These are phyloP conservation scores for Hippopotamyrus pictus DNA, from an alignment of 2,797 vertebrate genomes.

Conservation along the genomic window DNA sequence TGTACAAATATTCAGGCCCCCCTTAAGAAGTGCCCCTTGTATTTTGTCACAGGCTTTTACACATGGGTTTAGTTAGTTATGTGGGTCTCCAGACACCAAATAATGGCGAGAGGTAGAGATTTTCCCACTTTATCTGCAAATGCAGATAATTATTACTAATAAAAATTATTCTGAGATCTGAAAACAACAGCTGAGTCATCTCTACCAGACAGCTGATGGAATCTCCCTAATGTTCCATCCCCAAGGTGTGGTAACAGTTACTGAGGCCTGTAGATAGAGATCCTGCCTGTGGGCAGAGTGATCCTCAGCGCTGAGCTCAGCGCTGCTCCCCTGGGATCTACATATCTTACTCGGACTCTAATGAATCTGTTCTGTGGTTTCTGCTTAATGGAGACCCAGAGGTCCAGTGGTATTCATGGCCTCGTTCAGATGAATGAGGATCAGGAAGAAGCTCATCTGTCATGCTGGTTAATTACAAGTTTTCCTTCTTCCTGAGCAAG, in stretches of 20 bases:
- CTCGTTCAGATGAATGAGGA: not conserved
- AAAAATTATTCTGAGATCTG: not conserved
- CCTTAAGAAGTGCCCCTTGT: not conserved
- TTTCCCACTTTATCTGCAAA: not conserved
- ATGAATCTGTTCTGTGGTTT: not conserved
- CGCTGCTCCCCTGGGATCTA: not conserved
- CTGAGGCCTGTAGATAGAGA: not conserved
- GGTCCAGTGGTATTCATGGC: not conserved
- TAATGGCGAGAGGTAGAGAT: not conserved
- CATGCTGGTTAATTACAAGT: not conserved
- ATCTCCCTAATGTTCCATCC: not conserved
- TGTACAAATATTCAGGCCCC: not conserved
- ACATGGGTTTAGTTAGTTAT: not conserved
- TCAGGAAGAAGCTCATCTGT: not conserved
- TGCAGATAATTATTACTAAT: not conserved
- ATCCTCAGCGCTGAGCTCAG: not conserved
- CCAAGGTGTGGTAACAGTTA: not conserved
- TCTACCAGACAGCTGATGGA: not conserved
- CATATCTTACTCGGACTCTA: not conserved
- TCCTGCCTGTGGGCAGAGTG: not conserved
- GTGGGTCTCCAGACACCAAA: not conserved
- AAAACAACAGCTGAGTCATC: not conserved
- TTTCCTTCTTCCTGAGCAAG: not conserved
- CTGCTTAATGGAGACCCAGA: not conserved
- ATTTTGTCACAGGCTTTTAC: not conserved